Percentiles rank a stretch among this genome's conserved stretches.
phyloP scores from a whole-genome alignment of 2,888 invertebrate genomes.

The Laothoe populi region DNA sequence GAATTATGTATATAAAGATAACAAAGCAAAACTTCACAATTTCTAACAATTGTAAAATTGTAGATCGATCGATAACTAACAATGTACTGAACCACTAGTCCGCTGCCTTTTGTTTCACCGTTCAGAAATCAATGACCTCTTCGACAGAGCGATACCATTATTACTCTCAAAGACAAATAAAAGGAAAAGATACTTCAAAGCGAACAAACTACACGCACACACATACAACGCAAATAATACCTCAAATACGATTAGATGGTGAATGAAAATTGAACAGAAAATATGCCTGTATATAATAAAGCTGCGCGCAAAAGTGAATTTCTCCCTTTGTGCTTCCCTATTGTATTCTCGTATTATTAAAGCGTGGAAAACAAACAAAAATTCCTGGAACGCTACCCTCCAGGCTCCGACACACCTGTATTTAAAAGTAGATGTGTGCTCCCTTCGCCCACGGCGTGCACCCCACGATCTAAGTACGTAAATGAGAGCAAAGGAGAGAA shows the following conservation, averaged over 20 bases:
- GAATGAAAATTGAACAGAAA: constrained; percentile 49
- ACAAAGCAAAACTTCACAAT: too few relatives aligned
- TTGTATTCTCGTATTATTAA: constrained; percentile 68
- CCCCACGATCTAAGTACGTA: background rate
- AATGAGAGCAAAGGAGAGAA: constrained; percentile 33
- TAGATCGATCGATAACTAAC: too few relatives aligned
- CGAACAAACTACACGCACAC: background rate
- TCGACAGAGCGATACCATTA: background rate
- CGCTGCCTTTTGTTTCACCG: background rate
- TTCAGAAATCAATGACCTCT: constrained; percentile 12
- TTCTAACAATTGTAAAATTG: too few relatives aligned
- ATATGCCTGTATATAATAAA: constrained; percentile 54
- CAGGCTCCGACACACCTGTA: constrained; percentile 19
- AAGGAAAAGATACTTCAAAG: constrained; percentile 5
- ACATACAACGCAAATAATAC: constrained; percentile 19
- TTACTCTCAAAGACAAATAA: background rate
- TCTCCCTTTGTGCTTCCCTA: constrained; percentile 60
- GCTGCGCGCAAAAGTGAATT: constrained; percentile 56
- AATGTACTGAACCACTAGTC: background rate
- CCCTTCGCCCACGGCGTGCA: background rate
- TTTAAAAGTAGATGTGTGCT: constrained; percentile 31
- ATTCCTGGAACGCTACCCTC: constrained; percentile 32
- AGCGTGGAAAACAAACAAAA: constrained; percentile 63
- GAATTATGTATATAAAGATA: too few relatives aligned
- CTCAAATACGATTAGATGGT: constrained; percentile 46